Evolutionary conservation across 2,888 invertebrate species (phyloP), one percentile per base, ranked within the genome.

Genomic region (Sycophila texana): DNA sequence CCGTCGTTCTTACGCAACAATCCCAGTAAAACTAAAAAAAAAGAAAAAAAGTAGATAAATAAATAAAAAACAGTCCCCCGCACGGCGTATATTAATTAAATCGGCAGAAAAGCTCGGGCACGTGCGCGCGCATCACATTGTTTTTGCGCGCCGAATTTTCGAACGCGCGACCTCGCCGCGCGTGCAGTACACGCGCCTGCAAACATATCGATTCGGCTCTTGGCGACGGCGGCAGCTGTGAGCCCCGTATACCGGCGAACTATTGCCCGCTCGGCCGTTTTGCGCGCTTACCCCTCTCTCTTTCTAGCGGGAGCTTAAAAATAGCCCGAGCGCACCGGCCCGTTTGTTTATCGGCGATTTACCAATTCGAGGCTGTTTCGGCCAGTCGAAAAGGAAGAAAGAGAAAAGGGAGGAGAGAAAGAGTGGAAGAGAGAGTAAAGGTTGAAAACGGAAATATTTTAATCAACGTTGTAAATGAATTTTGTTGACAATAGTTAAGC

Each of bases 51-150:
- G n/a, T n/a, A n/a, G n/a, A n/a, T n/a, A n/a, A n/a, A n/a, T n/a
- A n/a, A n/a, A n/a, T n/a, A n/a, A n/a, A n/a, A n/a, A n/a, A n/a
- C n/a, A n/a, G n/a, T n/a, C 58, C 49, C 16, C 3, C 49, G 61
- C 16, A 16, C 22, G 30, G 13, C 18, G 20, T 58, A 51, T 65
- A 71, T 77, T 65, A 66, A 77, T 77, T 77, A 72, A 77, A 73
- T 72, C 67, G 47, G 39, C 53, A 53, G 20, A 65, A 66, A 70
- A 74, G 67, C 49, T 26, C n/a, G n/a, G 13, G 20, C 16, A 16
- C 71, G 26, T 51, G 65, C 65, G 70, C 22, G 57, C 68, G 70
- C 55, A 47, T 70, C 65, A 47, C 66, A 77, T 73, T 77, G 72
- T 71, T 77, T 77, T 72, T 70, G 13, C 22, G 22, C 49, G 22